phyloP scores from a whole-genome alignment of 2,888 invertebrate species.

The Actias luna region DNA sequence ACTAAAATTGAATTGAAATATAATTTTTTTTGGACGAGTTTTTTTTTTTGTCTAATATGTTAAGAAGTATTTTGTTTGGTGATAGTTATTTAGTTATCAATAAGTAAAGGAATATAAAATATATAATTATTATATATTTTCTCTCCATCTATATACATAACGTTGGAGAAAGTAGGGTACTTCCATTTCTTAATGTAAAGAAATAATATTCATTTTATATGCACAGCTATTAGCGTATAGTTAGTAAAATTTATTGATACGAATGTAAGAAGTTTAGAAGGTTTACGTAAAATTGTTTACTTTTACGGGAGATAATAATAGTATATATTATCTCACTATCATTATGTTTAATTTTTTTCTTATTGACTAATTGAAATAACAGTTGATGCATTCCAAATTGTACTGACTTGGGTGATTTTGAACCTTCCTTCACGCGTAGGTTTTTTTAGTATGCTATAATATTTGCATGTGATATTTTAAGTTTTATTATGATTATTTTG shows the following conservation, averaged over 20 bases:
- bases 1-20: too few species aligned
- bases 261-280: not conserved
- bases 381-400: constrained; percentile 28
- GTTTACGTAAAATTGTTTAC: not conserved
- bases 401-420: constrained; percentile 13
- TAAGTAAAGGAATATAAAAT: too few species aligned
- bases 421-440: not conserved
- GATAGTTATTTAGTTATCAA: too few species aligned
- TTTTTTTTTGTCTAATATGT: too few species aligned
- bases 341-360: not conserved
- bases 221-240: not conserved
- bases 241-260: not conserved
- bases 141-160: not conserved
- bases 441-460: not conserved
- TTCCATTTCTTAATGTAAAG: not conserved
- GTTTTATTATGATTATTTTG: not conserved
- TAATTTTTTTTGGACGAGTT: too few species aligned
- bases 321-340: not conserved
- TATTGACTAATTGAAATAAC: not conserved
- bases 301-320: not conserved
- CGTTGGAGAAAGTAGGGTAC: not conserved
- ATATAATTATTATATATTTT: not conserved
- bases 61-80: too few species aligned
- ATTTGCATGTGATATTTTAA: not conserved
- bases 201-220: not conserved